Percentiles rank a stretch among this genome's conserved stretches.
These are phyloP conservation scores for Malacoraja senta DNA, from an alignment of 2,797 vertebrate genomes.

Conservation along the genomic window DNA sequence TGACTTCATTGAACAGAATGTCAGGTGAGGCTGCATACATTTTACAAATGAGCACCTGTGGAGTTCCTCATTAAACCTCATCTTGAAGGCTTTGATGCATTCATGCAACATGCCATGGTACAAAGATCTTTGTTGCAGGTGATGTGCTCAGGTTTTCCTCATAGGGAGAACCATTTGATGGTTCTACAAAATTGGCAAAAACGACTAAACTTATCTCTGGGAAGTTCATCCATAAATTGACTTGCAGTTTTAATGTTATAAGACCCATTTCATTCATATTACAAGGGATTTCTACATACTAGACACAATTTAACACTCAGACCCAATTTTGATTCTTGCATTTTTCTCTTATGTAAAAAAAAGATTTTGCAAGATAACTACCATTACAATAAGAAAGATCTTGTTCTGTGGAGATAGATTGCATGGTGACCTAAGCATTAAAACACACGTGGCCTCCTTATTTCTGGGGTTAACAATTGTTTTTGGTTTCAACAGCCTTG, in stretches of 20 bases:
- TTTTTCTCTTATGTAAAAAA: neutral
- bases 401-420: neutral
- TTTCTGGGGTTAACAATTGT: neutral
- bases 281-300: neutral
- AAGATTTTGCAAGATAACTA: neutral
- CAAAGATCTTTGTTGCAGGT: neutral
- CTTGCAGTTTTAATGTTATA: neutral
- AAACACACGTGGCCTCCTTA: neutral
- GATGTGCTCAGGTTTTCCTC: neutral
- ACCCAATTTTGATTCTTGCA: too few species aligned
- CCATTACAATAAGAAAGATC: neutral
- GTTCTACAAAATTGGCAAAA: neutral
- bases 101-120: neutral
- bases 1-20: neutral
- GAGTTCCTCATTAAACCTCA: neutral
- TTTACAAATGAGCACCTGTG: too few species aligned
- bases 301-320: neutral
- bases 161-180: neutral
- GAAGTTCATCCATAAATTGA: neutral
- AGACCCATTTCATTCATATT: neutral
- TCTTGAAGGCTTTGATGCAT: neutral
- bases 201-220: neutral
- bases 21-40: too few species aligned
- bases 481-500: neutral
- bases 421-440: too few species aligned